Percentiles rank a stretch among this genome's conserved stretches.
phyloP scores from a whole-genome alignment of 2,113 vertebrate species.

The Otolemur garnettii region DNA sequence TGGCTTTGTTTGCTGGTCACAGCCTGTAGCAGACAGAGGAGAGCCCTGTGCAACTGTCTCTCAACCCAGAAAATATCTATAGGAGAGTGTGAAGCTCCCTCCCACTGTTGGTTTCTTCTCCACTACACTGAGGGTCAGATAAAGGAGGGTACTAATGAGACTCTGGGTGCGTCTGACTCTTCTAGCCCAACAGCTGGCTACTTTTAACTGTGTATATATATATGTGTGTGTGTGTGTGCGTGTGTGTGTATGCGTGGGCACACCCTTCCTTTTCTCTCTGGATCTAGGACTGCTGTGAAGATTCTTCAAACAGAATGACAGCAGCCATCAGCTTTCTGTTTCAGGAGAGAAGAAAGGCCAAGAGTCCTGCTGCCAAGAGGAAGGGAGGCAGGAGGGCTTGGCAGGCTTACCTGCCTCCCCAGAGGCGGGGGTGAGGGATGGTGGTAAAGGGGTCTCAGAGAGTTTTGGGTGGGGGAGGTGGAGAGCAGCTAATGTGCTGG shows the following conservation, averaged over 20 bases:
- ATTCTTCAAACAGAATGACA: slow-evolving; percentile 81
- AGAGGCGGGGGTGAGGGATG: neutral
- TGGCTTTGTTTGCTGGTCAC: neutral
- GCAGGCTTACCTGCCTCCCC: neutral
- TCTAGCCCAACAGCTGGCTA: slow-evolving; percentile 69
- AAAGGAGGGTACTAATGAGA: slow-evolving; percentile 65
- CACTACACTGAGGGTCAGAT: neutral
- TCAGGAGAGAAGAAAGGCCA: slow-evolving; percentile 68
- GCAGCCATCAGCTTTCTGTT: slow-evolving; percentile 73
- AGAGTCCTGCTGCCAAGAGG: slow-evolving; percentile 4
- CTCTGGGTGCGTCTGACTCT: slow-evolving; percentile 42
- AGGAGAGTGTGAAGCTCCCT: neutral
- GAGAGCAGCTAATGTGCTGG: neutral
- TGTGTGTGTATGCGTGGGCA: neutral
- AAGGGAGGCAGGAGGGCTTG: neutral
- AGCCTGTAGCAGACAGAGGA: neutral
- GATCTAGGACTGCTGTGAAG: slow-evolving; percentile 57
- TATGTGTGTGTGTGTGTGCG: neutral
- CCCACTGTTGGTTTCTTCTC: neutral
- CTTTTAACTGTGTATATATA: neutral
- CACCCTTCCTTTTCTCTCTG: slow-evolving; percentile 31
- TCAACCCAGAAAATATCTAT: neutral
- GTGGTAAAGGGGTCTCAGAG: neutral
- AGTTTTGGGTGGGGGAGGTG: neutral
- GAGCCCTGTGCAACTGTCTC: neutral